Conservation (phyloP, 2,888 invertebrate genomes). For the Andrena praecox region DNA sequence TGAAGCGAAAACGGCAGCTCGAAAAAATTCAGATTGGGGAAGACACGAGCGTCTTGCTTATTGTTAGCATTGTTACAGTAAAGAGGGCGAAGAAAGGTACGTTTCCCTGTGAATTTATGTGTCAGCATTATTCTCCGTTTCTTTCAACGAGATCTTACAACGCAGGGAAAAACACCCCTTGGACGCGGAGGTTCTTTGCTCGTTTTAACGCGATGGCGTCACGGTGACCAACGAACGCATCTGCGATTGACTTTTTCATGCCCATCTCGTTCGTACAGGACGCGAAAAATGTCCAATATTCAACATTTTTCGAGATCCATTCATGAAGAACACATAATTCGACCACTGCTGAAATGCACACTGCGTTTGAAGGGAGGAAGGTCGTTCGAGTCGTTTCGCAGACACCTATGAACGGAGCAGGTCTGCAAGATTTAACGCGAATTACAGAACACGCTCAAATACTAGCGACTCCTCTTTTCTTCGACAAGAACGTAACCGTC, state of each 20-base stretch:
- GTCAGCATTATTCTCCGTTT: slow-evolving; percentile 33
- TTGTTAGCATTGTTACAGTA: not conserved
- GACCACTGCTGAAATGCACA: too few species aligned
- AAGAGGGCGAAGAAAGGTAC: not conserved
- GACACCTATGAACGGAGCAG: too few species aligned
- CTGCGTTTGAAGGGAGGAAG: too few species aligned
- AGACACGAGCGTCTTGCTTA: not conserved
- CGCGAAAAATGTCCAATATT: too few species aligned
- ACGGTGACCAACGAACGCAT: slow-evolving; percentile 69
- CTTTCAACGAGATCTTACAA: slow-evolving; percentile 7
- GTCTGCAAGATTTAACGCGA: not conserved
- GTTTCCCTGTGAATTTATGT: slow-evolving; percentile 34
- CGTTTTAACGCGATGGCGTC: slow-evolving; percentile 71
- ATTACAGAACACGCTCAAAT: not conserved
- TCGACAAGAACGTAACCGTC: slow-evolving; percentile 39
- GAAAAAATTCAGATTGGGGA: not conserved
- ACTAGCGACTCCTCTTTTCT: not conserved
- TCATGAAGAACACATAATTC: too few species aligned
- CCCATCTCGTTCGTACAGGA: slow-evolving; percentile 4
- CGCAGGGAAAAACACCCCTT: not conserved
- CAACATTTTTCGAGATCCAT: too few species aligned
- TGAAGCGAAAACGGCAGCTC: not conserved
- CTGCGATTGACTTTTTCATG: slow-evolving; percentile 42
- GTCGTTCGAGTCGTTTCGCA: too few species aligned
- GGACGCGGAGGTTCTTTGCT: slow-evolving; percentile 31